Percentiles rank a stretch among this genome's conserved stretches.
These are phyloP conservation scores for Cryptotermes secundus DNA, from an alignment of 1,140 invertebrate genomes.

Conservation along the genomic window DNA sequence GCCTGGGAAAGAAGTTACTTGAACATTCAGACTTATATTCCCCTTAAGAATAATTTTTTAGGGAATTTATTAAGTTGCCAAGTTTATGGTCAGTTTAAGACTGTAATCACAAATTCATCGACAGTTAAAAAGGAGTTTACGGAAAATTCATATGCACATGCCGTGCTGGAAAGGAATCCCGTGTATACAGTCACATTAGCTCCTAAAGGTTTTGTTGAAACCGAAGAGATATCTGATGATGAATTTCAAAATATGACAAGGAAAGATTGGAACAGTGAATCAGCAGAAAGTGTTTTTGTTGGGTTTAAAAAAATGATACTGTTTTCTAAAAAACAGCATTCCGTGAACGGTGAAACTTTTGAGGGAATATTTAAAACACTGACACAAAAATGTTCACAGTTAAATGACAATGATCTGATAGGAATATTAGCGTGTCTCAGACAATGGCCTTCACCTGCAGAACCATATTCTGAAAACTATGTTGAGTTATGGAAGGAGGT, in stretches of 20 bases:
- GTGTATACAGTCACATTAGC: background rate
- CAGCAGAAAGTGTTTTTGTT: background rate
- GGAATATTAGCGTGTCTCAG: slow-evolving; percentile 10
- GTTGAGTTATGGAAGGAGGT: slow-evolving; percentile 37
- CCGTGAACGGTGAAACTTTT: background rate
- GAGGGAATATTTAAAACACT: background rate
- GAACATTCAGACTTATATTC: background rate
- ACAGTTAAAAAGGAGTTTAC: background rate
- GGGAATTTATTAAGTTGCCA: background rate
- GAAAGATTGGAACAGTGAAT: background rate
- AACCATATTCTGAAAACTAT: slow-evolving; percentile 15
- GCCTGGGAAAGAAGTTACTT: background rate
- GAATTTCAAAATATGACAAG: background rate
- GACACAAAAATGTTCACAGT: background rate
- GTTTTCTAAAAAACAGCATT: background rate
- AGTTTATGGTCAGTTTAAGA: background rate
- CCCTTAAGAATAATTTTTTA: background rate
- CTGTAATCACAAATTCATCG: background rate
- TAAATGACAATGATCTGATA: slow-evolving; percentile 27
- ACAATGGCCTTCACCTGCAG: background rate
- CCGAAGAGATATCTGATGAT: background rate
- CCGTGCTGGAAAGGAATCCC: slow-evolving; percentile 17
- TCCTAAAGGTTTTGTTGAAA: background rate
- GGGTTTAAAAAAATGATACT: background rate
- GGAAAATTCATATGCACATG: slow-evolving; percentile 26